Percentiles rank a stretch among this genome's conserved stretches.
Evolutionary conservation across 2,113 vertebrate species (phyloP).

Genomic region (Aspiorhynchus laticeps): DNA sequence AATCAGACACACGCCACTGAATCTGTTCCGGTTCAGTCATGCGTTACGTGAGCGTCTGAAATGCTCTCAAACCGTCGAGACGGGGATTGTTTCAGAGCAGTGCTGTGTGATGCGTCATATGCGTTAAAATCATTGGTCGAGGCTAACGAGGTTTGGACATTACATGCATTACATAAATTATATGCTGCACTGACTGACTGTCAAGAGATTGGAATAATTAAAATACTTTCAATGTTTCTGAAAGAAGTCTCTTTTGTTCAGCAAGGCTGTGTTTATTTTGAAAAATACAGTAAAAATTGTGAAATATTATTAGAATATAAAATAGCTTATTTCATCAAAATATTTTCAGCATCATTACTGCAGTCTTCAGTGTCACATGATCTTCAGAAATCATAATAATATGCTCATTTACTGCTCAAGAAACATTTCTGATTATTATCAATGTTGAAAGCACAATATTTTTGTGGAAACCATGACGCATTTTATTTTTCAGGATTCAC

Average conservation of each 20-base stretch:
- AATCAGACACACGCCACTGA: neutral
- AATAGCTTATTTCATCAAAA: too few species aligned
- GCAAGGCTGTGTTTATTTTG: neutral
- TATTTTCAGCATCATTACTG: too few species aligned
- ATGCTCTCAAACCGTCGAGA: neutral
- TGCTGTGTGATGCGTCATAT: neutral
- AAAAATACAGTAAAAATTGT: neutral
- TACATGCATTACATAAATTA: neutral
- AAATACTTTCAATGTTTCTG: neutral
- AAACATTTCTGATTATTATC: too few species aligned
- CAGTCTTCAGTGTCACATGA: too few species aligned
- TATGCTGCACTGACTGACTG: neutral
- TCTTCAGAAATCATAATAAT: too few species aligned
- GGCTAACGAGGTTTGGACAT: neutral
- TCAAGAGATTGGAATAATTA: neutral
- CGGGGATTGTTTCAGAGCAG: neutral
- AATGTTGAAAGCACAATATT: too few species aligned
- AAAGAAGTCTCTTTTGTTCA: neutral
- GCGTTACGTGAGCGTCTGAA: neutral
- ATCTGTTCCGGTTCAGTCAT: neutral
- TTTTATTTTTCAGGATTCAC: too few species aligned
- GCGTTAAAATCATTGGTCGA: neutral
- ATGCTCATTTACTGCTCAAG: too few species aligned
- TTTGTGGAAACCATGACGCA: too few species aligned
- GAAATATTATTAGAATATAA: neutral